Evolutionary conservation across 2,888 invertebrate genomes (phyloP).

Genomic region (Epinotia demarniana): DNA sequence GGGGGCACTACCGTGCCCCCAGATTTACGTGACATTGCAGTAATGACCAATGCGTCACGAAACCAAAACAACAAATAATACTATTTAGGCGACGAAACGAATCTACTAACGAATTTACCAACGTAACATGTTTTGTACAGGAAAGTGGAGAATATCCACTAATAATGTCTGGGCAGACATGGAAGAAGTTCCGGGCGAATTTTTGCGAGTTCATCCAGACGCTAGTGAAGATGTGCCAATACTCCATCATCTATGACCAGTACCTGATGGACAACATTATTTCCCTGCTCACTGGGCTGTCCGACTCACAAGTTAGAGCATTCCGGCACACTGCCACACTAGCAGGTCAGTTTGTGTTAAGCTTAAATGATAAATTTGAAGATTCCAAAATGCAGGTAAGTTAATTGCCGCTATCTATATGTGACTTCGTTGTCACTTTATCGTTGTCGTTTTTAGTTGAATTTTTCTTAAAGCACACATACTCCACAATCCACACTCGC

Average conservation of each 20-base stretch:
- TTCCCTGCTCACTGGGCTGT: constrained; percentile 97
- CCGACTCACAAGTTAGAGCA: constrained; percentile 98
- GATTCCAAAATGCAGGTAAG: too few species aligned
- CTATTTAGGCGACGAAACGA: too few species aligned
- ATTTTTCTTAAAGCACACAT: too few species aligned
- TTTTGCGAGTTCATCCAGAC: constrained; percentile 99
- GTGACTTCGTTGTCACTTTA: too few species aligned
- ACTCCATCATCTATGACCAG: constrained; percentile 99
- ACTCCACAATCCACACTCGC: too few species aligned
- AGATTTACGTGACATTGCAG: too few species aligned
- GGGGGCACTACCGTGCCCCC: too few species aligned
- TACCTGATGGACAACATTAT: constrained; percentile 99
- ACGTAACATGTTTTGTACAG: constrained; percentile 70
- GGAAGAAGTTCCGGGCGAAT: constrained; percentile 98
- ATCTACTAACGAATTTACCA: background rate
- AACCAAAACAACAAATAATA: too few species aligned
- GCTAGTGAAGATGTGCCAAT: constrained; percentile 98
- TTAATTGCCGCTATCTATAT: too few species aligned
- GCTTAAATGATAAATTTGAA: background rate
- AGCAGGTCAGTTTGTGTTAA: constrained; percentile 85
- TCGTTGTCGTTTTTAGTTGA: too few species aligned
- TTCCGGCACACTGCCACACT: constrained; percentile 97
- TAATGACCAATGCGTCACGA: too few species aligned
- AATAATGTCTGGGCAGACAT: constrained; percentile 97
- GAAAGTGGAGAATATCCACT: constrained; percentile 99